Evolutionary conservation across 2,113 vertebrate species (phyloP).

Genomic region (Corythoichthys intestinalis): DNA sequence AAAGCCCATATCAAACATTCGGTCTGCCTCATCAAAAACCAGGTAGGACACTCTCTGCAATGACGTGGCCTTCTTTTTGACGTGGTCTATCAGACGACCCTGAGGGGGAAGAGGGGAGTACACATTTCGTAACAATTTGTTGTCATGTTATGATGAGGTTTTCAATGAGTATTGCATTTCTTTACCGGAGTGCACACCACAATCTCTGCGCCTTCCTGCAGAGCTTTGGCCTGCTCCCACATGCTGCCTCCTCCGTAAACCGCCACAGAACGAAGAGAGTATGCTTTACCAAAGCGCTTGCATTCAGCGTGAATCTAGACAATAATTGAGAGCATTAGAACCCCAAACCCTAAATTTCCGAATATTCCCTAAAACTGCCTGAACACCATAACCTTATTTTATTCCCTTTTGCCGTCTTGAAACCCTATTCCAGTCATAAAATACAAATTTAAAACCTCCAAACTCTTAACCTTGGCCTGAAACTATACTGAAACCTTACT

Average conservation of each 20-base stretch:
- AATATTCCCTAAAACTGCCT: neutral
- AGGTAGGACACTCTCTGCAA: conserved; percentile 95
- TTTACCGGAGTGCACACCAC: conserved; percentile 98
- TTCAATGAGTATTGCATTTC: conserved; percentile 13
- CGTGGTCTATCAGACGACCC: conserved; percentile 97
- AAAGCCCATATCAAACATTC: conserved; percentile 99
- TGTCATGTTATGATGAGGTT: neutral
- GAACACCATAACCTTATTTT: neutral
- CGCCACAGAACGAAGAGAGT: conserved; percentile 92
- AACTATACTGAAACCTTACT: neutral
- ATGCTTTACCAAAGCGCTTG: conserved; percentile 96
- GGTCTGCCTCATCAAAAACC: conserved; percentile 98
- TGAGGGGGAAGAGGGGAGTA: conserved; percentile 36
- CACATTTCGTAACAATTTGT: neutral
- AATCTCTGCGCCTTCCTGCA: conserved; percentile 98
- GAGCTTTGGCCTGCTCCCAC: conserved; percentile 98
- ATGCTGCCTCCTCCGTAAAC: conserved; percentile 98
- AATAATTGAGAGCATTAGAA: neutral
- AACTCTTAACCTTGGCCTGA: neutral
- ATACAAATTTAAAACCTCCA: neutral
- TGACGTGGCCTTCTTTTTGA: conserved; percentile 98
- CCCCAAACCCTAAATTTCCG: neutral
- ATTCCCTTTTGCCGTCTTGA: neutral
- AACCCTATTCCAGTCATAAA: neutral
- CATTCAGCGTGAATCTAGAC: conserved; percentile 91